These are phyloP conservation scores for Amphiprion ocellaris DNA, from an alignment of 2,113 vertebrate species.

Conservation along the genomic window DNA sequence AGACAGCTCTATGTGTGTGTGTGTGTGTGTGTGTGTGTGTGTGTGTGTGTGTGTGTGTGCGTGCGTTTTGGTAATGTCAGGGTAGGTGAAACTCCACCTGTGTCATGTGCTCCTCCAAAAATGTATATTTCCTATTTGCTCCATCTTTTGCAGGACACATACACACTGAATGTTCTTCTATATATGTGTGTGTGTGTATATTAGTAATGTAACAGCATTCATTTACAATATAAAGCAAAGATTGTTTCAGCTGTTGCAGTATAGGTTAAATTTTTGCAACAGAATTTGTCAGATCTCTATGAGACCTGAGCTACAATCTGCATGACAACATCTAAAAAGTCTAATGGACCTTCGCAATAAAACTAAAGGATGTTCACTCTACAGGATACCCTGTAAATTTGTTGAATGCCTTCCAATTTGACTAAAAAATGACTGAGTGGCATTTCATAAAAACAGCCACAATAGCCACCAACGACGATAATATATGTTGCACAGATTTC, in stretches of 20 bases:
- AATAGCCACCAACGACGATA: no score
- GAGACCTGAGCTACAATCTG: neutral
- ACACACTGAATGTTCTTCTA: neutral
- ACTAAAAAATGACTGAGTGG: no score
- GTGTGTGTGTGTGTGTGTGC: constrained; percentile 26
- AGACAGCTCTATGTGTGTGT: constrained; percentile 46
- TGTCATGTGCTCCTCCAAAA: constrained; percentile 60
- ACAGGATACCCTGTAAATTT: no score
- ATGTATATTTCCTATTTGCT: constrained; percentile 16
- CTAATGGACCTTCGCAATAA: no score
- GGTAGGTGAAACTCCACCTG: constrained; percentile 63
- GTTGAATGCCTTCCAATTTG: no score
- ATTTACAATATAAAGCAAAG: neutral
- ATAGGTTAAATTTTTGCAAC: neutral
- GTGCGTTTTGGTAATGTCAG: constrained; percentile 46
- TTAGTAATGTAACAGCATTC: neutral
- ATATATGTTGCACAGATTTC: no score
- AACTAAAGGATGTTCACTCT: no score
- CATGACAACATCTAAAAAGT: no score
- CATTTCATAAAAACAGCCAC: no score
- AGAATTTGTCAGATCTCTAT: neutral
- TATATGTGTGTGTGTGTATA: neutral
- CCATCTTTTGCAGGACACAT: constrained; percentile 9
- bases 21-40: constrained; percentile 52
- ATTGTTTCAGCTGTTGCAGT: neutral